Conservation (phyloP, 2,113 vertebrate genomes). For the Phalacrocorax pelagicus region DNA sequence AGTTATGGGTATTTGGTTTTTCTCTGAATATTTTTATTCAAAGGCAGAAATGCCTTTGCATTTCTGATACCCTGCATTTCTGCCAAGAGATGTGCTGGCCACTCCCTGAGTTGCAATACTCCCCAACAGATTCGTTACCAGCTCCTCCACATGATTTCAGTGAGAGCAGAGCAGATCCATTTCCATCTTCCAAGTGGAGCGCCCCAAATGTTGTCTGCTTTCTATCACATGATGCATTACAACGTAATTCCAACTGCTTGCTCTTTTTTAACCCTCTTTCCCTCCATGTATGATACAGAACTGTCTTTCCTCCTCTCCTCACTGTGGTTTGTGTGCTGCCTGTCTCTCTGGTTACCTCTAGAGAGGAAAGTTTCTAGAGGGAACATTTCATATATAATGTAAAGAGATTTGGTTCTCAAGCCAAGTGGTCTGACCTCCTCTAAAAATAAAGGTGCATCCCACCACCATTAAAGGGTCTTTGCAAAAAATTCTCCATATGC, state of each 20-base stretch:
- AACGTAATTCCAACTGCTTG: neutral
- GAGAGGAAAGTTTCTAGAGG: neutral
- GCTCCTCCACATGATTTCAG: neutral
- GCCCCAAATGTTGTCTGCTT: neutral
- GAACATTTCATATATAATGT: neutral
- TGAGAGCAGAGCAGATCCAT: neutral
- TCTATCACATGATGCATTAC: neutral
- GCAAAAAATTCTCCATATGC: rapidly evolving
- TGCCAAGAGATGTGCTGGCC: neutral
- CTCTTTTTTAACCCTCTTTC: neutral
- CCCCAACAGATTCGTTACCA: neutral
- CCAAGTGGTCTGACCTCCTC: neutral
- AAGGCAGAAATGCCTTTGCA: neutral
- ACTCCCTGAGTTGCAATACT: neutral
- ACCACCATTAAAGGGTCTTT: neutral
- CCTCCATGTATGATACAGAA: neutral
- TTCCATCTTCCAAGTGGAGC: neutral
- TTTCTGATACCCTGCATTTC: neutral
- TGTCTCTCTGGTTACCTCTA: neutral
- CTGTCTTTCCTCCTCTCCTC: neutral
- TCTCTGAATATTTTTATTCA: neutral
- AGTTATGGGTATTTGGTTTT: neutral
- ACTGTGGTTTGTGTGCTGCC: neutral
- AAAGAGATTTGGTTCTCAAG: neutral
- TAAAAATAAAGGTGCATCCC: neutral